These are phyloP conservation scores for Eueremaeus valkanovi DNA, from an alignment of 2,888 invertebrate genomes.

Conservation along the genomic window DNA sequence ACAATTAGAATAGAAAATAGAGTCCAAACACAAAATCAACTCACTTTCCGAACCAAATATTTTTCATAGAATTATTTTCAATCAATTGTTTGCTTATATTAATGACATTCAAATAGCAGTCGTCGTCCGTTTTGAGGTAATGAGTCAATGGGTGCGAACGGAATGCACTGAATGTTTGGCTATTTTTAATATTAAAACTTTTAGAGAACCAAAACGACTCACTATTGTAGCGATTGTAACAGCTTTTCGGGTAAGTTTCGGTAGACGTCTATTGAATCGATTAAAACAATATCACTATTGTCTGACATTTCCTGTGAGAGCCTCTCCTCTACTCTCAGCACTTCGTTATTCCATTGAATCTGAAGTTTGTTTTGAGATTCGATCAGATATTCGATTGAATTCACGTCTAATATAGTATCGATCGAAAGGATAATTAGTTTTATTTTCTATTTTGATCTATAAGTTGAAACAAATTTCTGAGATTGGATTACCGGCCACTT, in stretches of 20 bases:
- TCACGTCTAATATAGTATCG: not conserved
- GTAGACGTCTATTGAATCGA: conserved; percentile 37
- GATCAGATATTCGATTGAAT: not conserved
- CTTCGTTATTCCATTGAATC: conserved; percentile 23
- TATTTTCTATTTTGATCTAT: not conserved
- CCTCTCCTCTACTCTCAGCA: not conserved
- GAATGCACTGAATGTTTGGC: not conserved
- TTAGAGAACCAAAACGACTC: too few species aligned
- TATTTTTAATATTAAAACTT: not conserved
- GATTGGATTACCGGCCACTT: not conserved
- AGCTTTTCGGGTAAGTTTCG: conserved; percentile 40
- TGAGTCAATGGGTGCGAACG: conserved; percentile 40
- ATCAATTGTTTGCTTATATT: conserved; percentile 47
- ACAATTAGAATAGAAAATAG: conserved; percentile 2
- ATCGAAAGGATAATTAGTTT: not conserved
- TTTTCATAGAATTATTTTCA: not conserved
- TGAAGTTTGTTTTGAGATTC: not conserved
- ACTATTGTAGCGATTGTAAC: conserved; percentile 24
- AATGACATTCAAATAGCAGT: conserved; percentile 50
- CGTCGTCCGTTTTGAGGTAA: conserved; percentile 53
- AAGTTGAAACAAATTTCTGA: not conserved
- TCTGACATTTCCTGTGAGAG: not conserved
- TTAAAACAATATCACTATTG: conserved; percentile 37
- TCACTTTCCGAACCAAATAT: conserved; percentile 42
- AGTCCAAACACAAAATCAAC: not conserved